Conservation (phyloP, 2,113 vertebrate species). For the Myotis yumanensis region DNA sequence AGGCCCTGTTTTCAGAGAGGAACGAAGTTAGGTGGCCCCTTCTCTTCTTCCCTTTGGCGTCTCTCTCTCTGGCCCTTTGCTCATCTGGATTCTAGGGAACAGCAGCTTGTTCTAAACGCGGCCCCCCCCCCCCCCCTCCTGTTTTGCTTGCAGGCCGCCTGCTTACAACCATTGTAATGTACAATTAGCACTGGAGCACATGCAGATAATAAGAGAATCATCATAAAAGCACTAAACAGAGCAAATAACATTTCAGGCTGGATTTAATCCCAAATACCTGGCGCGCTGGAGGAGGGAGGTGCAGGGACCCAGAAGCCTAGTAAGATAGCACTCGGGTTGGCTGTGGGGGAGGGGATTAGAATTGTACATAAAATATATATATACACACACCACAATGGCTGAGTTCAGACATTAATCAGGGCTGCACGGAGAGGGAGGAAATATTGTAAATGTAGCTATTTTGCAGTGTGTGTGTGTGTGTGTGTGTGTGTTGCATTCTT, state of each 20-base stretch:
- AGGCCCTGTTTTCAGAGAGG: neutral
- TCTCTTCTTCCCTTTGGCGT: neutral
- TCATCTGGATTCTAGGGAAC: neutral
- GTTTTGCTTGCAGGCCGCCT: constrained; percentile 15
- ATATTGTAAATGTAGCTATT: neutral
- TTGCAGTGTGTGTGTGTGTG: constrained; percentile 17
- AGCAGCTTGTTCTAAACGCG: neutral
- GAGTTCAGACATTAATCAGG: neutral
- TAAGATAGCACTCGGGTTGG: neutral
- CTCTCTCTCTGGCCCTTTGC: neutral
- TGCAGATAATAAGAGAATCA: constrained; percentile 52
- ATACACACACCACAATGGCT: neutral
- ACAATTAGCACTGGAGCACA: constrained; percentile 51
- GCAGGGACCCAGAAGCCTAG: constrained; percentile 28
- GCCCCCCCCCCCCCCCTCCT: neutral
- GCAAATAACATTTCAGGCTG: constrained; percentile 70
- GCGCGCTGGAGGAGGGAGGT: neutral
- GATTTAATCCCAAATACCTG: constrained; percentile 70
- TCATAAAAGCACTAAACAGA: constrained; percentile 69
- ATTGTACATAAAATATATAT: neutral
- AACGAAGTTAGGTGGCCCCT: neutral
- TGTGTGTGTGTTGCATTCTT: neutral
- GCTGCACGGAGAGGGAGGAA: neutral
- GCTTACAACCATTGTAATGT: constrained; percentile 62
- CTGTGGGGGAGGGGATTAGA: neutral